These are phyloP conservation scores for Cephalopachus bancanus DNA, from an alignment of 2,797 vertebrate species.

Conservation along the genomic window DNA sequence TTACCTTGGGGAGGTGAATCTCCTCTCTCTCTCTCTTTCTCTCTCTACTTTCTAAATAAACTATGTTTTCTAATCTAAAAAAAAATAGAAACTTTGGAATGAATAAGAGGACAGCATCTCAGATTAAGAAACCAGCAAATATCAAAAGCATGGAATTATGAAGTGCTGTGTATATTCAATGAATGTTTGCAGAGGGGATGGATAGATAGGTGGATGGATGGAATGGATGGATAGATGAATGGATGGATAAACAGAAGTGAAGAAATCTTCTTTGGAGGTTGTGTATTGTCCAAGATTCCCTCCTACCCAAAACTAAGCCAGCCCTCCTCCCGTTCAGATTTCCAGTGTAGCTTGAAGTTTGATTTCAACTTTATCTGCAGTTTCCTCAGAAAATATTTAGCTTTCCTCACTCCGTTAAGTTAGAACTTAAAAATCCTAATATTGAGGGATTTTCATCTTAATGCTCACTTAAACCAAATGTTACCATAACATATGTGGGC, in stretches of 20 bases:
- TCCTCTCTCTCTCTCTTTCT: too few species aligned
- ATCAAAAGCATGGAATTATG: not conserved
- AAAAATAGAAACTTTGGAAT: conserved; percentile 1
- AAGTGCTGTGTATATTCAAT: not conserved
- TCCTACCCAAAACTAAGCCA: not conserved
- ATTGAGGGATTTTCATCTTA: not conserved
- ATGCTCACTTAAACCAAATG: not conserved
- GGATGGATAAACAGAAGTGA: not conserved
- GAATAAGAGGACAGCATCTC: not conserved
- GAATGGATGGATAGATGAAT: not conserved
- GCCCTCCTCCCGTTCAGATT: not conserved
- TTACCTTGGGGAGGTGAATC: too few species aligned
- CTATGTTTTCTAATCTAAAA: not conserved
- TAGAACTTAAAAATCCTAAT: conserved; percentile 7
- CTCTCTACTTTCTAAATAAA: too few species aligned
- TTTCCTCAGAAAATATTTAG: not conserved
- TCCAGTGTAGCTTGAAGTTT: not conserved
- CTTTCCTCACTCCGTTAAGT: conserved; percentile 22
- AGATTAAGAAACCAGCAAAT: not conserved
- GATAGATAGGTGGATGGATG: not conserved
- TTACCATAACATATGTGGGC: not conserved
- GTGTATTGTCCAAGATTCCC: not conserved
- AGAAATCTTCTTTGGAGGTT: not conserved
- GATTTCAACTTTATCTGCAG: not conserved
- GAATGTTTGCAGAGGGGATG: not conserved